Percentiles rank a stretch among this genome's conserved stretches.
These are phyloP conservation scores for Cydia pomonella DNA, from an alignment of 1,140 invertebrate species.

Conservation along the genomic window DNA sequence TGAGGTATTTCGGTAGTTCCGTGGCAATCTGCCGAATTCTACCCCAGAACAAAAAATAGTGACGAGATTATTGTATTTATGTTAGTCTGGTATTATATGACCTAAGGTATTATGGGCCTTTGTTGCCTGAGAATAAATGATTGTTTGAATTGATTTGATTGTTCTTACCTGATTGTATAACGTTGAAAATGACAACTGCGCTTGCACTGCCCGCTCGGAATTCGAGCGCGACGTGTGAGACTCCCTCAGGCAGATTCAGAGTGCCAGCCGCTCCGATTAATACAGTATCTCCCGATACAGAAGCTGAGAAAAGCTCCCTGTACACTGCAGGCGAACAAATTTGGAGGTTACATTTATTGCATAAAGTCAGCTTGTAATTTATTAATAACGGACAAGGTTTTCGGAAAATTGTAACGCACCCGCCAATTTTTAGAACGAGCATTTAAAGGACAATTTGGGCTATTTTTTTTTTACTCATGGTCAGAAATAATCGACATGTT, in stretches of 20 bases:
- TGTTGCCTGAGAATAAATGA: constrained; percentile 2
- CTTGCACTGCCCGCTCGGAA: background rate
- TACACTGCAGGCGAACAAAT: background rate
- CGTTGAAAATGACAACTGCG: constrained; percentile 1
- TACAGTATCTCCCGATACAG: background rate
- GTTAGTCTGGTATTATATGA: too few species aligned
- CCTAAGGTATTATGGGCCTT: too few species aligned
- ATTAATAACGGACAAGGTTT: constrained; percentile 34
- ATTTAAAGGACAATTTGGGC: too few species aligned
- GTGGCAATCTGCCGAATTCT: too few species aligned
- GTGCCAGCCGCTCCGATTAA: background rate
- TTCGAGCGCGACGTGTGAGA: constrained; percentile 1
- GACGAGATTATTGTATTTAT: too few species aligned
- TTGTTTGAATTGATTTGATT: background rate
- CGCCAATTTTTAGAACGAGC: too few species aligned
- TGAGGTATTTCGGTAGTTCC: too few species aligned
- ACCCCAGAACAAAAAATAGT: too few species aligned
- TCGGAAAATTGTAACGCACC: background rate
- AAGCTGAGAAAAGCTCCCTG: constrained; percentile 9
- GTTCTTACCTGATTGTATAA: constrained; percentile 44
- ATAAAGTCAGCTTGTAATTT: background rate
- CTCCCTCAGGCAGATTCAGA: background rate
- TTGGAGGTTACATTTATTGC: background rate
- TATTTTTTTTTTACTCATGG: too few species aligned
- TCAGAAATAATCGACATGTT: too few species aligned